phyloP scores from a whole-genome alignment of 2,888 invertebrate species.

The Tolmerus cingulatus region DNA sequence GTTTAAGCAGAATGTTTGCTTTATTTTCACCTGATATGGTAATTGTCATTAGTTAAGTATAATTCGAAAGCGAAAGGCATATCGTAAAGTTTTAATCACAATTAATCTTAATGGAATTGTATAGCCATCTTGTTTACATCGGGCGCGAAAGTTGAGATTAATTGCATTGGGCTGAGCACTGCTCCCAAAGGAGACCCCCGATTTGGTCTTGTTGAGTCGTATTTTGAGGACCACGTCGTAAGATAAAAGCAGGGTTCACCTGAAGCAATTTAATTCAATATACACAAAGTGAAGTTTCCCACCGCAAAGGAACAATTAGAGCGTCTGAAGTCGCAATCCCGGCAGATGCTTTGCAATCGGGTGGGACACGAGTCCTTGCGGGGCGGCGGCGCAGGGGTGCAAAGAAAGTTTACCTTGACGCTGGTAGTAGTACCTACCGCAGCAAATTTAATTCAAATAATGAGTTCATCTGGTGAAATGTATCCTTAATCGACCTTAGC shows the following conservation, averaged over 20 bases:
- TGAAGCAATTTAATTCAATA: conserved; percentile 34
- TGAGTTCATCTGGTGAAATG: conserved; percentile 43
- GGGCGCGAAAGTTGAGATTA: not conserved
- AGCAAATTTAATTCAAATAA: conserved; percentile 41
- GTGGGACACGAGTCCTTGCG: not conserved
- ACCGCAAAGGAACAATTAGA: conserved; percentile 38
- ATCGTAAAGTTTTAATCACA: not conserved
- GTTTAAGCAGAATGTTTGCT: too few species aligned
- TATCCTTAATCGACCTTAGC: conserved; percentile 43
- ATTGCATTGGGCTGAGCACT: not conserved
- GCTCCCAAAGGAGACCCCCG: not conserved
- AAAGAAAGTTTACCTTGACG: not conserved
- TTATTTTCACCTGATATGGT: not conserved
- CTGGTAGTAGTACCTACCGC: not conserved
- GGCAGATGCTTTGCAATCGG: conserved; percentile 41
- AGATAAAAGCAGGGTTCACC: conserved; percentile 8
- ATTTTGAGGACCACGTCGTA: not conserved
- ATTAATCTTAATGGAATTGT: not conserved
- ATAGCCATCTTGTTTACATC: not conserved
- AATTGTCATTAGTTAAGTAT: not conserved
- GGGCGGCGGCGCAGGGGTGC: not conserved
- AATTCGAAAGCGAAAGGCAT: not conserved
- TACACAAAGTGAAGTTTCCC: conserved; percentile 6
- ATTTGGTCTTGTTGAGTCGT: not conserved
- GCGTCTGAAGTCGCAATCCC: conserved; percentile 4